Conservation (phyloP, 2,888 invertebrate genomes). For the Halictus ligatus region DNA sequence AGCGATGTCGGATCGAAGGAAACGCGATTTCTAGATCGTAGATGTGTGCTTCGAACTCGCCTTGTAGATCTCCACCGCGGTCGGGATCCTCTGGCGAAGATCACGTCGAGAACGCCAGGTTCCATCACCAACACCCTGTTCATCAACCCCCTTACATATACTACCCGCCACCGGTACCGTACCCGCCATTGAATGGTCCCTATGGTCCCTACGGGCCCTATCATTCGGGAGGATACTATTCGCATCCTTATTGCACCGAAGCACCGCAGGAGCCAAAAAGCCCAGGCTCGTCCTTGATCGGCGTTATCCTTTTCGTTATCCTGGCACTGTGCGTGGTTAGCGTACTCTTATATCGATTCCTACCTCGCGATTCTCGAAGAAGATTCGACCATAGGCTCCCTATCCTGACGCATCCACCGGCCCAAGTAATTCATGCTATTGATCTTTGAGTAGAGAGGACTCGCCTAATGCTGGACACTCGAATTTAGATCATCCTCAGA, state of each 20-base stretch:
- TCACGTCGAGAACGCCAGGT: slow-evolving; percentile 22
- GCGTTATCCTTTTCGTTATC: slow-evolving; percentile 51
- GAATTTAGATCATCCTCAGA: background rate
- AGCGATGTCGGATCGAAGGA: background rate
- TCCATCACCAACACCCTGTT: slow-evolving; percentile 37
- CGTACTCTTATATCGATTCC: slow-evolving; percentile 45
- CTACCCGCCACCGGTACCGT: slow-evolving; percentile 55
- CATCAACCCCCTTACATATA: slow-evolving; percentile 49
- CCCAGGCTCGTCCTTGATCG: slow-evolving; percentile 35
- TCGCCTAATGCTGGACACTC: background rate
- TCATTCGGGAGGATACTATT: slow-evolving; percentile 42
- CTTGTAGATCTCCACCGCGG: slow-evolving; percentile 39
- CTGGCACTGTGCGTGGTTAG: slow-evolving; percentile 35
- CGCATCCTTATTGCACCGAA: slow-evolving; percentile 43
- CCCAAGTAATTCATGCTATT: slow-evolving; percentile 54
- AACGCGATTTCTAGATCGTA: slow-evolving; percentile 13
- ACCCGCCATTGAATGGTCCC: slow-evolving; percentile 44
- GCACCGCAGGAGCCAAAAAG: slow-evolving; percentile 21
- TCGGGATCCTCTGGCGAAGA: slow-evolving; percentile 25
- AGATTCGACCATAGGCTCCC: slow-evolving; percentile 45
- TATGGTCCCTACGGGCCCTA: slow-evolving; percentile 58
- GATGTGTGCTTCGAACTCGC: slow-evolving; percentile 59
- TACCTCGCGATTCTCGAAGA: slow-evolving; percentile 51
- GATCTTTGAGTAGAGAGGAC: background rate
- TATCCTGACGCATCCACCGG: slow-evolving; percentile 23